Percentiles rank a stretch among this genome's conserved stretches.
These are phyloP conservation scores for Dioctria linearis DNA, from an alignment of 2,888 invertebrate genomes.

Conservation along the genomic window DNA sequence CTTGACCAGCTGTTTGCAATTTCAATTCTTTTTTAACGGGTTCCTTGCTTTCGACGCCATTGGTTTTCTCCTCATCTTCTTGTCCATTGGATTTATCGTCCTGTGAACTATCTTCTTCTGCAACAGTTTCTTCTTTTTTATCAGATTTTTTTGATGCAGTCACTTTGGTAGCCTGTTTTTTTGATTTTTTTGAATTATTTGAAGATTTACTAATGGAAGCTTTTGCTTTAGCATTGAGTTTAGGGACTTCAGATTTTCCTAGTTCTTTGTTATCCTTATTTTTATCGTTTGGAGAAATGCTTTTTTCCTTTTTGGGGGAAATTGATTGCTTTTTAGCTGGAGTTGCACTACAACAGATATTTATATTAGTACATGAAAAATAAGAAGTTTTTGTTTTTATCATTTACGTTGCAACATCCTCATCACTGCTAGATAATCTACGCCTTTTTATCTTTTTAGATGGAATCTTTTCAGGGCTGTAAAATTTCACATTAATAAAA, in stretches of 20 bases:
- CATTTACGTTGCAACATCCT: constrained; percentile 61
- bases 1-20: constrained; percentile 61
- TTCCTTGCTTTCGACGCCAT: not conserved
- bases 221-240: too few species aligned
- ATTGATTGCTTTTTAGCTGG: not conserved
- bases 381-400: not conserved
- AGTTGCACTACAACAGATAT: not conserved
- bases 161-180: not conserved
- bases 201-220: too few species aligned
- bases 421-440: constrained; percentile 67
- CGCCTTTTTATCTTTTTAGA: constrained; percentile 60
- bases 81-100: too few species aligned
- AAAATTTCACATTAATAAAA: constrained; percentile 56
- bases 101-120: too few species aligned
- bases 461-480: constrained; percentile 53
- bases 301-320: not conserved
- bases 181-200: too few species aligned
- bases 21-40: constrained; percentile 60
- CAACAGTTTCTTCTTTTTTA: not conserved
- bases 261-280: too few species aligned
- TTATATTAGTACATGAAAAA: not conserved
- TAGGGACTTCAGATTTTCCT: too few species aligned
- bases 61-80: not conserved
- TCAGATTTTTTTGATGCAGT: not conserved
- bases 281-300: not conserved